Evolutionary conservation across 2,888 invertebrate species (phyloP).

Genomic region (Philonicus albiceps): DNA sequence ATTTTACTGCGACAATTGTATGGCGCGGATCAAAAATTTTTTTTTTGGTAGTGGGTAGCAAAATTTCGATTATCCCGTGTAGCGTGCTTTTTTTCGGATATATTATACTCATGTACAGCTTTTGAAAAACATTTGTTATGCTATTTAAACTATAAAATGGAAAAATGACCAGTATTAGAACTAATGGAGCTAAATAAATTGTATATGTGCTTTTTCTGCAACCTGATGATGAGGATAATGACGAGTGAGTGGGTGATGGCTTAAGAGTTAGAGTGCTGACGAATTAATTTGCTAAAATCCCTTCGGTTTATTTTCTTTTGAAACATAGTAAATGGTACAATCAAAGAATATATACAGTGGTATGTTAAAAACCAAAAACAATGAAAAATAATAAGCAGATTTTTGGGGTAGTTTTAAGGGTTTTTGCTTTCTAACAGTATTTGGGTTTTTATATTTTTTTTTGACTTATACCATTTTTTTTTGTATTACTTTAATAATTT

Average conservation of each 20-base stretch:
- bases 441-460: background rate
- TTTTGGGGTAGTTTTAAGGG: background rate
- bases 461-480: background rate
- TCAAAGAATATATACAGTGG: background rate
- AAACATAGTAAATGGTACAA: background rate
- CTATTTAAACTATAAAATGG: background rate
- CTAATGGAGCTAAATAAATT: background rate
- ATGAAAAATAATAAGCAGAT: background rate
- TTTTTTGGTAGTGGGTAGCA: slow-evolving; percentile 8
- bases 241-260: slow-evolving; percentile 33
- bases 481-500: background rate
- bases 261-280: slow-evolving; percentile 2
- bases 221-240: background rate
- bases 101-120: background rate
- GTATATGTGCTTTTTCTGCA: background rate
- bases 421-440: background rate
- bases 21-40: background rate
- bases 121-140: background rate
- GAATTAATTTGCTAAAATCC: background rate
- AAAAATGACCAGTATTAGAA: background rate
- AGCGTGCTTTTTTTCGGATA: background rate
- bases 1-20: background rate
- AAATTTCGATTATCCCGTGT: background rate
- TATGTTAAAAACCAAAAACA: background rate
- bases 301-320: background rate